Evolutionary conservation across 2,888 invertebrate genomes (phyloP).

Genomic region (Lochmaea capreae): DNA sequence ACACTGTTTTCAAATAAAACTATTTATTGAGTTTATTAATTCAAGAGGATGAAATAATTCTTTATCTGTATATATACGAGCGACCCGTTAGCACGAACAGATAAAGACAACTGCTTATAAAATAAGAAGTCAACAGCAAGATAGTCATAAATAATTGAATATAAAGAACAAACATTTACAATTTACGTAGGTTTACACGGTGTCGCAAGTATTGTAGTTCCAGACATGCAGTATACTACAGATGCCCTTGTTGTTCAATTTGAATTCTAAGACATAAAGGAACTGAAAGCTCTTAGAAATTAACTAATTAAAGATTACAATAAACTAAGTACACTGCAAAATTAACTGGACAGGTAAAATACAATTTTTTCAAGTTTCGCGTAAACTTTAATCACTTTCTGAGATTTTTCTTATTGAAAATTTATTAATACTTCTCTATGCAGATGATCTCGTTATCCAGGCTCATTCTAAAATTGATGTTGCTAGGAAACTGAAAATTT

Average conservation of each 20-base stretch:
- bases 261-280: not conserved
- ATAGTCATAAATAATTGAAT: not conserved
- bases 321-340: no score
- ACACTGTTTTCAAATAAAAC: not conserved
- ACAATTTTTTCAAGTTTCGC: no score
- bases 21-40: not conserved
- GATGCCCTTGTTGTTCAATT: not conserved
- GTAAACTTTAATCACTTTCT: no score
- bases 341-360: no score
- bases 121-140: not conserved
- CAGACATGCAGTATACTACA: not conserved
- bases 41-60: not conserved
- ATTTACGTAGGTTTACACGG: not conserved
- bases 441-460: no score
- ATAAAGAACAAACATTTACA: not conserved
- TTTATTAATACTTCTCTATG: no score
- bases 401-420: no score
- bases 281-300: not conserved
- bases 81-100: not conserved
- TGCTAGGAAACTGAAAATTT: no score
- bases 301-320: not conserved
- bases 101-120: not conserved
- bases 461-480: no score
- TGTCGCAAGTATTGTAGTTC: not conserved
- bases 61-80: not conserved